Evolutionary conservation across 2,797 vertebrate species (phyloP).

Genomic region (Melanogrammus aeglefinus): DNA sequence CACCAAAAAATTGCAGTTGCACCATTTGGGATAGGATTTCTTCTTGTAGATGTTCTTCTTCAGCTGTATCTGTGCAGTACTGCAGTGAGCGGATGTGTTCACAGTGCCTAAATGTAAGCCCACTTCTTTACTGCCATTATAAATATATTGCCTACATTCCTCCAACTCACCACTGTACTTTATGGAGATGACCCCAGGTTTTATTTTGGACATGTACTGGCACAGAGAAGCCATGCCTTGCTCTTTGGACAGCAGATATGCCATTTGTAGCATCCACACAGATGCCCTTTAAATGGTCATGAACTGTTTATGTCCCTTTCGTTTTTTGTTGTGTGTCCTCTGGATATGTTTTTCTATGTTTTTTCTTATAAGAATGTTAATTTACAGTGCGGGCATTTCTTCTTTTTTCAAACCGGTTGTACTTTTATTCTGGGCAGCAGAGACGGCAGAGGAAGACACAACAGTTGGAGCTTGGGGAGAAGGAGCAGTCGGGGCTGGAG

Average conservation of each 20-base stretch:
- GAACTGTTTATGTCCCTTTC: too few relatives aligned
- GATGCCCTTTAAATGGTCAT: too few relatives aligned
- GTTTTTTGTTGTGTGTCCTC: too few relatives aligned
- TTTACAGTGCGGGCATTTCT: constrained; percentile 5
- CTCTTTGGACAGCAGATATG: too few relatives aligned
- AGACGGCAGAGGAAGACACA: neutral
- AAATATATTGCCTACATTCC: constrained; percentile 11
- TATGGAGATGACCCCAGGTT: constrained; percentile 13
- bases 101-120: neutral
- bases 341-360: too few relatives aligned
- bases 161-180: constrained; percentile 6
- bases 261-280: too few relatives aligned
- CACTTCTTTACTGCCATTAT: neutral
- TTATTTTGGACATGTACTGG: neutral
- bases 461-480: neutral
- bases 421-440: neutral
- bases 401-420: neutral
- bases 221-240: too few relatives aligned
- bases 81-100: constrained; percentile 1
- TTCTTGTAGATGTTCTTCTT: neutral
- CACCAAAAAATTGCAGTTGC: neutral
- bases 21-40: neutral
- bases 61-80: neutral
- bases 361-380: neutral
- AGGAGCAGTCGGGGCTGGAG: neutral